Evolutionary conservation across 2,888 invertebrate species (phyloP), one percentile per base, ranked within the genome.

Genomic region (Drosophila quasianomalipes): DNA sequence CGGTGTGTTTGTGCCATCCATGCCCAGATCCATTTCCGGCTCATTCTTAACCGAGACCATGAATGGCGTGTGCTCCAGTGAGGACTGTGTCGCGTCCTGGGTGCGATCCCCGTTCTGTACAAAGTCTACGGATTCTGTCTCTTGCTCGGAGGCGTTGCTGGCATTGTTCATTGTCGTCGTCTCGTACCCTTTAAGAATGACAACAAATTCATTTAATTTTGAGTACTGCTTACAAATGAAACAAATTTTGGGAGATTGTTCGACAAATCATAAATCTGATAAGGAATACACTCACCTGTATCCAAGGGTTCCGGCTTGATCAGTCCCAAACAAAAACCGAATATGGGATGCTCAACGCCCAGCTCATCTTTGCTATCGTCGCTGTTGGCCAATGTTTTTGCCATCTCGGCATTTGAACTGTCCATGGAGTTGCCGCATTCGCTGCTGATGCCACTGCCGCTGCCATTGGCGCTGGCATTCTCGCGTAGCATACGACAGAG

Each of bases 291-390:
- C 81, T 79, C 68, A 93, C 93, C 93, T 69, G 86, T 89, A 75
- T 93, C 93, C 5, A 81, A 41, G 0, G 93, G 93, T 59, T 93
- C 93, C 30, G 92, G 83, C 65, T 93, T 93, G 33, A 93, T 90
- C 35, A 89, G 78, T 1, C 93, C 92, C 75, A 93, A 79, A 59
- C 93, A 92, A 66, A 91, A 93, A 1, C 93, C 93, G 65, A 93
- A 93, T 71, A 93, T 93, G 28, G 92, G 93, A 85, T 93, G 92
- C 52, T 92, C 93, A 69, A 92, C 86, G 39, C 77, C 83, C 33
- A 72, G 58, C 28, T 70, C 71, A 10, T 67, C 80, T 26, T 89
- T 76, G 22, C 33, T 41, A 1, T 70, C 71, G 4, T 57, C 76
- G 10, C 66, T 31, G 7, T 66, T 35, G 9, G 30, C 5, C 51